Evolutionary conservation across 2,113 vertebrate genomes (phyloP).

Genomic region (Greenwoodochromis staneri): DNA sequence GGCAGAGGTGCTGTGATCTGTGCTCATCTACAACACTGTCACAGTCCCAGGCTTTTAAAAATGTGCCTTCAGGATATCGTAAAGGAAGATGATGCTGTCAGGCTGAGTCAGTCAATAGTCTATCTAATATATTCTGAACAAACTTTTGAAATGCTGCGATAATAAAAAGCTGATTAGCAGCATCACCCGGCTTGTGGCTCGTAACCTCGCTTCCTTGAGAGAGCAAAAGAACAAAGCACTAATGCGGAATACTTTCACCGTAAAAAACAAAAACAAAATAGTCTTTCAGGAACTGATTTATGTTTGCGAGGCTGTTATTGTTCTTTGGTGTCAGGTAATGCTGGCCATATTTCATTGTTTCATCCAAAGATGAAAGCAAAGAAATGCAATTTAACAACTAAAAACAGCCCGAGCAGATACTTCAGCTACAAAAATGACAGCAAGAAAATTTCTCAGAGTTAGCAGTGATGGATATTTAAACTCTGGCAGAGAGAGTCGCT

Average conservation of each 20-base stretch:
- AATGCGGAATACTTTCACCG: background rate
- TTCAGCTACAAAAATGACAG: background rate
- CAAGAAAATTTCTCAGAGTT: background rate
- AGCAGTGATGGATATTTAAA: background rate
- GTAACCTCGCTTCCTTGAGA: background rate
- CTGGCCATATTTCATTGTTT: conserved; percentile 42
- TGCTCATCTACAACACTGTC: background rate
- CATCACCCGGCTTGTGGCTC: background rate
- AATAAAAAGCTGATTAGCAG: conserved; percentile 8
- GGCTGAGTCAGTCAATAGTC: background rate
- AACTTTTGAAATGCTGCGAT: conserved; percentile 16
- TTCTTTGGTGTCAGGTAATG: conserved; percentile 44
- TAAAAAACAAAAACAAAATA: background rate
- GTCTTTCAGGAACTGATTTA: conserved; percentile 41
- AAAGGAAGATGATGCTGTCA: background rate
- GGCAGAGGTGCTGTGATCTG: background rate
- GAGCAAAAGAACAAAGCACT: conserved; percentile 14
- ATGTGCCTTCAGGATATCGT: background rate
- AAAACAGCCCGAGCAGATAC: background rate
- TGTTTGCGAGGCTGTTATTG: conserved; percentile 26
- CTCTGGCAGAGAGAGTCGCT: background rate
- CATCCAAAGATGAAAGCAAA: conserved; percentile 48
- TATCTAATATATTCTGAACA: background rate
- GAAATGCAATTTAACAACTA: conserved; percentile 28
- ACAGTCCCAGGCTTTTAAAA: background rate